Base-by-base conservation (phyloP, 1,140 invertebrate genomes). In the Euura lappo region DNA sequence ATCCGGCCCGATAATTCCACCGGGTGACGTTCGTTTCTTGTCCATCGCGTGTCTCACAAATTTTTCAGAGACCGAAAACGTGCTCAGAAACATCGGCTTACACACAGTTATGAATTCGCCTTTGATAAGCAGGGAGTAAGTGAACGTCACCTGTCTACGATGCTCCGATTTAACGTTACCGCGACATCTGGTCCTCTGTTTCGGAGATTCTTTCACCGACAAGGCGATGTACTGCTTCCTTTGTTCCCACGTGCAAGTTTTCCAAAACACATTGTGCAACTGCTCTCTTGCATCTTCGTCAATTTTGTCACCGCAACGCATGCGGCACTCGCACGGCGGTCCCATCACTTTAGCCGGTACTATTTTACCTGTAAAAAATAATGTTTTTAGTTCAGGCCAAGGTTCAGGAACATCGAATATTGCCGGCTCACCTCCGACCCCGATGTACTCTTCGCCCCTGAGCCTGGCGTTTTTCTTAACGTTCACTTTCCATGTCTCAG, bases 51-150 rank as follows among this genome's bases (percentile, higher is more conserved):
- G 74, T 0, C 79, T 73, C 7, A 83, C 76, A 8, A 81, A 79
- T 69, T 83, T 83, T 60, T 83, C 80, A 0, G 78, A 81, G 6
- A 81, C 71, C 3, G 77, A 77, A 51, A 81, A 81, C 0, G 78
- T 83, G 44, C 75, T 80, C 11, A 83, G 76, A 72, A 81, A 81
- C 79, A 81, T 83, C n/a, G 74, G 72, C 67, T 83, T 83, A 65
- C 79, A 83, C 6, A 83, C 77, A 4, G 75, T 80, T 69, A 80
- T 79, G 65, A 76, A 78, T 51, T 83, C 74, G 1, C 68, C 74
- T 10, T 80, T 78, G 10, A 76, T 71, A 5, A 79, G 45, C 10
- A 83, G 65, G 2, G 76, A 81, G 45, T 81, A 82, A 5, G 79
- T 83, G 13, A 81, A 81, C 0, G 79, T 82, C n/a, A 80, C 69